Evolutionary conservation across 2,888 invertebrate species (phyloP), one percentile per base, ranked within the genome.

Genomic region (Ischnura elegans): DNA sequence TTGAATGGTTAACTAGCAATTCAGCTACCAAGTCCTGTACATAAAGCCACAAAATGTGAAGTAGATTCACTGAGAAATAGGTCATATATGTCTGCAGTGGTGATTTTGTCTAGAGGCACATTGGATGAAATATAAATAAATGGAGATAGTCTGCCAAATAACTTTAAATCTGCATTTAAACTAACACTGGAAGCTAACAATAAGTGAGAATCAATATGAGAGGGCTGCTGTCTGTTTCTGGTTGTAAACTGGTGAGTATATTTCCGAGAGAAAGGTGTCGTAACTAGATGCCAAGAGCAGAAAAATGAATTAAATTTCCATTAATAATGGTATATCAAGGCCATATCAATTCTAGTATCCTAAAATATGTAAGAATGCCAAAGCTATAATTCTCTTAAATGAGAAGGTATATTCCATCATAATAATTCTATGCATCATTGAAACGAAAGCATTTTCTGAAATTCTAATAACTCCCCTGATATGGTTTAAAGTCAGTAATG

Each of bases 111-210:
- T 36, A 29, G 13, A 76, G 36, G 76, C 76, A 36, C 29, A 5
- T 76, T 13, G 36, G 29, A 36, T 76, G 36, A 29, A 36, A 76
- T 36, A n/a, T 5, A 10, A 29, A 76, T 76, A 36, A 76, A 8
- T 76, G 76, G 36, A 76, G 76, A 76, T 76, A 76, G 76, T 76
- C 76, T 76, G 76, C 76, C 76, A 76, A 76, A n/a, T 36, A 76
- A 36, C 36, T 16, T 13, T n/a, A 36, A 76, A 76, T 36, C 36
- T 10, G 36, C n/a, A 76, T 36, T n/a, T 8, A 29, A 76, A 36
- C 76, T 76, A 13, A 29, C 16, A n/a, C 13, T 36, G 76, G 76
- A 36, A 10, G 76, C 29, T 36, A n/a, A n/a, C n/a, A n/a, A n/a
- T n/a, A n/a, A 76, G 76, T 76, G 76, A 13, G 36, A 76, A 76